These are phyloP conservation scores for Leptonema lineaticorne DNA, from an alignment of 1,140 invertebrate species.

Conservation along the genomic window DNA sequence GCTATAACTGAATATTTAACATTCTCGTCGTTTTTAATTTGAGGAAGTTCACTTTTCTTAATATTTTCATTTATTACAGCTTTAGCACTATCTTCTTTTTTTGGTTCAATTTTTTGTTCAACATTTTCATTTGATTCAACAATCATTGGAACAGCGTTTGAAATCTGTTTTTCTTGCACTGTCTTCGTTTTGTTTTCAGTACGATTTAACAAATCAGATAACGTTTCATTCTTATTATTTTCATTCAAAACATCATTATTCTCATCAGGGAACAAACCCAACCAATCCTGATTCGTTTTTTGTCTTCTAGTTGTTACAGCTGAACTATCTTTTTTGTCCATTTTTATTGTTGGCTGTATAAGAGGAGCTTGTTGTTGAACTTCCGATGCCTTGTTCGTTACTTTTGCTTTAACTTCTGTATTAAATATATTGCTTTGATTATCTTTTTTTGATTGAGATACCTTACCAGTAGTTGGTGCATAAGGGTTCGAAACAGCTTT, in stretches of 20 bases:
- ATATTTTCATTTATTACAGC: neutral
- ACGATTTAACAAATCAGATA: constrained; percentile 13
- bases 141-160: neutral
- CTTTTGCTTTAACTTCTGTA: neutral
- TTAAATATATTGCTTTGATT: neutral
- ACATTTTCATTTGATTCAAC: neutral
- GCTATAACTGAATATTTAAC: neutral
- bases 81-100: neutral
- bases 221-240: constrained; percentile 2
- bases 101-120: neutral
- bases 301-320: constrained; percentile 21
- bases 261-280: constrained; percentile 33
- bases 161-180: neutral
- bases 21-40: neutral
- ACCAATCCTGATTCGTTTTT: constrained; percentile 36
- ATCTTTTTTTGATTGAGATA: neutral
- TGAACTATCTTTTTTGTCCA: constrained; percentile 19
- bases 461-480: neutral
- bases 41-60: neutral
- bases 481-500: constrained; percentile 5
- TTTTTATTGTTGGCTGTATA: constrained; percentile 18
- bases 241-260: constrained; percentile 17
- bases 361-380: neutral
- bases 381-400: neutral
- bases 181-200: neutral